These are phyloP conservation scores for Aplysia californica DNA, from an alignment of 1,140 invertebrate genomes.

Conservation along the genomic window DNA sequence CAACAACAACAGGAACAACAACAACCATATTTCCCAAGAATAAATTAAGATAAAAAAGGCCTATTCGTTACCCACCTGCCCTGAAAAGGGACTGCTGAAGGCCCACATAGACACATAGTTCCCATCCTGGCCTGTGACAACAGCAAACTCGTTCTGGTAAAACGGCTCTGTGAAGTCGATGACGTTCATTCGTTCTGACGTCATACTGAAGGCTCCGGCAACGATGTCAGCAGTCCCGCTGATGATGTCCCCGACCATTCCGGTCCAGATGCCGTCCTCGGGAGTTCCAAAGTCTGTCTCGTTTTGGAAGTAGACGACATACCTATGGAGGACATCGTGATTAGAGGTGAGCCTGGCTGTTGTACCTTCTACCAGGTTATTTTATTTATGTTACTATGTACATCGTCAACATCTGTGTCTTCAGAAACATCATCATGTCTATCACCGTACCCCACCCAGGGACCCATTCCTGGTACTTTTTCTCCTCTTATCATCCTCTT, in stretches of 20 bases:
- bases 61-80: slow-evolving; percentile 83
- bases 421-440: too few relatives aligned
- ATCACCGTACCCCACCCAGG: too few relatives aligned
- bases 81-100: slow-evolving; percentile 88
- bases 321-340: slow-evolving; percentile 55
- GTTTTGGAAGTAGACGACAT: slow-evolving; percentile 86
- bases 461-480: too few relatives aligned
- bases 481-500: too few relatives aligned
- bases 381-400: too few relatives aligned
- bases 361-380: too few relatives aligned
- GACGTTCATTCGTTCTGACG: slow-evolving; percentile 73
- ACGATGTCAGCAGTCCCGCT: slow-evolving; percentile 89
- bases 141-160: slow-evolving; percentile 81
- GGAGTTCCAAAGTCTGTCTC: slow-evolving; percentile 50
- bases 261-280: slow-evolving; percentile 77
- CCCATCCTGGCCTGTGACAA: slow-evolving; percentile 59
- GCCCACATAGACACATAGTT: slow-evolving; percentile 86
- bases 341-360: too few relatives aligned
- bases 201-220: slow-evolving; percentile 90
- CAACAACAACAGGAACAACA: too few relatives aligned
- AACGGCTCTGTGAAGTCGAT: slow-evolving; percentile 92
- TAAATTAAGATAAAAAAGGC: too few relatives aligned
- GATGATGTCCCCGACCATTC: slow-evolving; percentile 85
- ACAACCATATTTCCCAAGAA: too few relatives aligned
- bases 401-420: too few relatives aligned